phyloP scores from a whole-genome alignment of 2,113 vertebrate species.

The Misgurnus mizolepis region DNA sequence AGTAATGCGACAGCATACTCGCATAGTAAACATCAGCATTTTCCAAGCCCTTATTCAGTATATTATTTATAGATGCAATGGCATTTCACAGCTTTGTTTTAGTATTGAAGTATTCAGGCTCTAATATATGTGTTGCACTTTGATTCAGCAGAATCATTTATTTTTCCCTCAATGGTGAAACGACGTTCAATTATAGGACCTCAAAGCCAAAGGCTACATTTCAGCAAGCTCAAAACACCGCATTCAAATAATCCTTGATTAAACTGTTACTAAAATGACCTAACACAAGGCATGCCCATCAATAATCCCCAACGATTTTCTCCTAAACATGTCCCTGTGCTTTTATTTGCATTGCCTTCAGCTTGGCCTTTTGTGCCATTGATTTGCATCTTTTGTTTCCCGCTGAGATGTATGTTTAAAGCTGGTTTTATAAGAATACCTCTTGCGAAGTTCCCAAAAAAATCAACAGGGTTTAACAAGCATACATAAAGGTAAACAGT shows the following conservation, averaged over 20 bases:
- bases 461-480: too few species aligned
- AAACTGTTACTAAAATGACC: not conserved
- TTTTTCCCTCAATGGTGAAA: not conserved
- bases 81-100: not conserved
- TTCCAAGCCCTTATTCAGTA: not conserved
- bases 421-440: too few species aligned
- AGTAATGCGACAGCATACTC: not conserved
- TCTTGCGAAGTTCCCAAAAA: too few species aligned
- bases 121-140: not conserved
- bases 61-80: slow-evolving; percentile 5
- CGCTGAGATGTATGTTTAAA: not conserved
- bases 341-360: not conserved
- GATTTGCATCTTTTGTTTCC: slow-evolving; percentile 5
- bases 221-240: not conserved
- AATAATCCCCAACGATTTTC: not conserved
- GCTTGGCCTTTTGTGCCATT: not conserved
- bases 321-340: not conserved
- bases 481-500: too few species aligned
- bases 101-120: not conserved
- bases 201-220: not conserved
- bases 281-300: not conserved
- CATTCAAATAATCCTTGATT: not conserved
- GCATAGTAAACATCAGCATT: not conserved
- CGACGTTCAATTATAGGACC: not conserved
- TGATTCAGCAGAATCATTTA: not conserved